Conservation (phyloP, 2,113 vertebrate species). For the crab-eating macaque (Macaca fascicularis) region DNA sequence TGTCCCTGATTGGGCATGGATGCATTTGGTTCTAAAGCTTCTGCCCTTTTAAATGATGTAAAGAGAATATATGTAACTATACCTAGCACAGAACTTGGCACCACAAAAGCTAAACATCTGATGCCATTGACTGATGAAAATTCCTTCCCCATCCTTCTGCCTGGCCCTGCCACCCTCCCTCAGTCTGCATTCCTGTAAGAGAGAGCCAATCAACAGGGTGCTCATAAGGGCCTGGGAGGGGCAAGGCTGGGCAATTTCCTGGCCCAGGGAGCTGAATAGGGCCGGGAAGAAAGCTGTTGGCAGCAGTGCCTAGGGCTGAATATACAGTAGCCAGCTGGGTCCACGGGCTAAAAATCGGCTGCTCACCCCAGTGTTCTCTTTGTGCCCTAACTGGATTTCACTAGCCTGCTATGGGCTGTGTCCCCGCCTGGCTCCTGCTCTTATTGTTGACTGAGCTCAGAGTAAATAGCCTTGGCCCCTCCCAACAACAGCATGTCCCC, state of each 20-base stretch:
- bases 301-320: not conserved
- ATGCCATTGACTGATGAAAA: not conserved
- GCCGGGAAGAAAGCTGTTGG: not conserved
- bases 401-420: not conserved
- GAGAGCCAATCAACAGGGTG: not conserved
- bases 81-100: not conserved
- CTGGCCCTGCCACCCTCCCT: not conserved
- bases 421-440: not conserved
- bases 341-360: not conserved
- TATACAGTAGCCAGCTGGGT: not conserved
- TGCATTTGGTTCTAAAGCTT: not conserved
- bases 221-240: not conserved
- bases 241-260: not conserved
- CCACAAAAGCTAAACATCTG: not conserved
- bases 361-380: not conserved
- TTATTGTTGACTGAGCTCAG: slow-evolving; percentile 60
- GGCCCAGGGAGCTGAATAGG: not conserved
- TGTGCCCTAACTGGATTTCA: not conserved
- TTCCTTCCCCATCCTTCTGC: not conserved
- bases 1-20: not conserved
- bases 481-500: slow-evolving; percentile 14
- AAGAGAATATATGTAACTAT: not conserved
- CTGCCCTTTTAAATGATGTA: not conserved
- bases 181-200: slow-evolving; percentile 13
- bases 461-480: slow-evolving; percentile 46